A percentile compares a stretch with the other conserved stretches of the same genome.
phyloP scores from a whole-genome alignment of 1,140 invertebrate species.

The Procambarus virginalis region DNA sequence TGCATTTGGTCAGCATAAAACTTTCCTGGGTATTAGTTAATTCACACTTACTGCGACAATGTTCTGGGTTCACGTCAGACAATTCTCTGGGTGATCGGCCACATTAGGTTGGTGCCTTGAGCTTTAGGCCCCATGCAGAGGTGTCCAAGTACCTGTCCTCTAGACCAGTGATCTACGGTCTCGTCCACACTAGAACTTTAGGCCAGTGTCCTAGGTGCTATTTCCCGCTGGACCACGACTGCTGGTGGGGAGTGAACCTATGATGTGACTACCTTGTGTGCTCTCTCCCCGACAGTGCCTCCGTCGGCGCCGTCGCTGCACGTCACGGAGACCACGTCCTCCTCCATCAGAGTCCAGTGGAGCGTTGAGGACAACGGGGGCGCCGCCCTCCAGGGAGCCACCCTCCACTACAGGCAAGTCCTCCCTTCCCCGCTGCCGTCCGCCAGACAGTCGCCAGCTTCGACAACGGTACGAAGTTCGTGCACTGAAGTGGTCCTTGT shows the following conservation, averaged over 20 bases:
- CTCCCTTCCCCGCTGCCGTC: not conserved
- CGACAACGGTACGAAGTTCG: no score
- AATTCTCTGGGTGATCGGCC: no score
- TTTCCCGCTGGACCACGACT: not conserved
- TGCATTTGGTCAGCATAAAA: no score
- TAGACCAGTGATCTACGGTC: no score
- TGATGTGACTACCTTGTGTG: not conserved
- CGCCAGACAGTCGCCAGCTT: no score
- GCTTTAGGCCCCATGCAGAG: not conserved
- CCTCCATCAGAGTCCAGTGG: constrained; percentile 70
- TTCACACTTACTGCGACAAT: no score
- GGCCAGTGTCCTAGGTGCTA: not conserved
- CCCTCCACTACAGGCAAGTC: constrained; percentile 50
- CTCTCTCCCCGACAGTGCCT: constrained; percentile 52
- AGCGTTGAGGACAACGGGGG: constrained; percentile 68
- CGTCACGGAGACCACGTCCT: constrained; percentile 65
- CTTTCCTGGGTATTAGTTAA: no score
- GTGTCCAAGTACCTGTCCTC: not conserved
- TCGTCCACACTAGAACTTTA: not conserved
- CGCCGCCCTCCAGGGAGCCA: constrained; percentile 53
- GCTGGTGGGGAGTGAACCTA: not conserved
- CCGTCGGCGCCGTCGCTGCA: constrained; percentile 66
- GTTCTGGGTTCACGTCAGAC: no score
- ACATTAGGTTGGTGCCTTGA: not conserved
- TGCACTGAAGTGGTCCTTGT: no score